These are phyloP conservation scores for Corella eumyota DNA, from an alignment of 23 tunicate species.

Conservation along the genomic window DNA sequence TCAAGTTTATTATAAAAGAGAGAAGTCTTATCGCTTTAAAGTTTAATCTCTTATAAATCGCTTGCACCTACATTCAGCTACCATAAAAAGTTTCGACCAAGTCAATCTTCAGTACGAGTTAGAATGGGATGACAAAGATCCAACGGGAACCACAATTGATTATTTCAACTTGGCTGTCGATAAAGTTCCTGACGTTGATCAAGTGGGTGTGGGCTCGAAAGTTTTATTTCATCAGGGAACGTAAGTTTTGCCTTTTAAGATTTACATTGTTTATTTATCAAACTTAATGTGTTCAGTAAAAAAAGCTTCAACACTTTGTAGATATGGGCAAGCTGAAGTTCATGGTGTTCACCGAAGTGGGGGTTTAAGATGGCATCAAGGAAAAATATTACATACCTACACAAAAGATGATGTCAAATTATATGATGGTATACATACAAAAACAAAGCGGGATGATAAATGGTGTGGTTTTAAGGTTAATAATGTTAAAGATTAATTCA, in stretches of 20 bases:
- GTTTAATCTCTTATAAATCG: background rate
- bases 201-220: conserved; percentile 60
- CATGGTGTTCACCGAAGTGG: conserved; percentile 65
- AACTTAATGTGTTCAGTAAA: too few relatives aligned
- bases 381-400: conserved; percentile 43
- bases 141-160: conserved; percentile 62
- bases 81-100: conserved; percentile 41
- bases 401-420: conserved; percentile 30
- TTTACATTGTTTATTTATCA: too few relatives aligned
- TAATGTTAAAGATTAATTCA: too few relatives aligned
- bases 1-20: too few relatives aligned
- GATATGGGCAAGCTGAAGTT: conserved; percentile 46
- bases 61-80: conserved; percentile 21
- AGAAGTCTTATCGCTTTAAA: too few relatives aligned
- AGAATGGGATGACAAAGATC: conserved; percentile 88
- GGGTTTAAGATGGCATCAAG: conserved; percentile 88
- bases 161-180: conserved; percentile 66
- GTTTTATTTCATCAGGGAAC: conserved; percentile 76
- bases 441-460: conserved; percentile 77
- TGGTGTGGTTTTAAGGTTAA: conserved; percentile 85
- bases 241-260: conserved; percentile 21
- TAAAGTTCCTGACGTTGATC: conserved; percentile 39
- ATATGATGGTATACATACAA: conserved; percentile 74
- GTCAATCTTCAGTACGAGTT: conserved; percentile 45
- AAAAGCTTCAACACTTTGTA: conserved; percentile 5